These are phyloP conservation scores for roundworm (Caenorhabditis elegans) DNA, from an alignment of 1,140 invertebrate species.

Conservation along the genomic window DNA sequence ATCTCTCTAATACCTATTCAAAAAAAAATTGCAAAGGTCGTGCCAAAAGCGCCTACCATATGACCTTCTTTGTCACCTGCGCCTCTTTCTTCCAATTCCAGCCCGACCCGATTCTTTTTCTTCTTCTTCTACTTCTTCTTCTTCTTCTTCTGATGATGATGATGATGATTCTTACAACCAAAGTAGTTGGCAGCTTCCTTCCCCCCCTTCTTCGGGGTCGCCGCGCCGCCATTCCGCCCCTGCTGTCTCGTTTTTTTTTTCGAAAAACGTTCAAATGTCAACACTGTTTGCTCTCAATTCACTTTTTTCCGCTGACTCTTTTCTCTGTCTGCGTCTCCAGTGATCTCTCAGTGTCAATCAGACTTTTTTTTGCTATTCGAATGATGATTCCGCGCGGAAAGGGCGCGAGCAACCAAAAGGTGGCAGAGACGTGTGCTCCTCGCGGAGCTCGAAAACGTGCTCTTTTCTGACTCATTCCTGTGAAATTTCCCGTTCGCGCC, in stretches of 20 bases:
- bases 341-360: too few relatives aligned
- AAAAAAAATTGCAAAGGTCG: conserved; percentile 17
- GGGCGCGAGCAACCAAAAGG: conserved; percentile 15
- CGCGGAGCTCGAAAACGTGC: background rate
- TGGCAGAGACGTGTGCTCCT: background rate
- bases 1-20: background rate
- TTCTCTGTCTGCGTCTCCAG: too few relatives aligned
- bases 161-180: conserved; percentile 19
- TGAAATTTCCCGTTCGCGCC: too few relatives aligned
- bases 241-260: background rate
- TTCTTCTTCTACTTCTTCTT: background rate
- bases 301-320: too few relatives aligned
- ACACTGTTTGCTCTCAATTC: conserved; percentile 25
- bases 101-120: too few relatives aligned
- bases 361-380: background rate
- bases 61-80: background rate
- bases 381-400: conserved; percentile 19
- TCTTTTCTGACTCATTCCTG: conserved; percentile 15
- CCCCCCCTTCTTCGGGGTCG: background rate
- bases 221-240: background rate
- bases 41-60: conserved; percentile 1
- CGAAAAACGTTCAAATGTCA: conserved; percentile 13
- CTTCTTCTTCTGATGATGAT: background rate
- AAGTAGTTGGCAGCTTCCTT: background rate
- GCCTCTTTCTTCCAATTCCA: background rate